phyloP scores from a whole-genome alignment of 1,140 invertebrate species.

The Macrobrachium rosenbergii region DNA sequence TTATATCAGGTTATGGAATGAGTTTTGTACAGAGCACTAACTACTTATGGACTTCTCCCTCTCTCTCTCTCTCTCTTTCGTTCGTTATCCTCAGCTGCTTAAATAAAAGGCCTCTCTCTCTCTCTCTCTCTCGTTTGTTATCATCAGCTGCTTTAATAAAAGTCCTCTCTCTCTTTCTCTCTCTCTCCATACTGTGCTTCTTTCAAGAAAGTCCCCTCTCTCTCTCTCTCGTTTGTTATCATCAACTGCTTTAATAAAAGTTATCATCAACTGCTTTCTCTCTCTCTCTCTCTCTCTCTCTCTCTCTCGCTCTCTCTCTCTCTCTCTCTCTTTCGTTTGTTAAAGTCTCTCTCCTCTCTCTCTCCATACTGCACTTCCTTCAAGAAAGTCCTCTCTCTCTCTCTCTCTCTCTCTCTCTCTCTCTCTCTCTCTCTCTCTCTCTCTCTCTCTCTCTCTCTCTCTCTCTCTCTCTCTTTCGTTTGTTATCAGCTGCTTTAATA shows the following conservation, averaged over 20 bases:
- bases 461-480: no score
- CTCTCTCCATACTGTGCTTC: slow-evolving; percentile 3
- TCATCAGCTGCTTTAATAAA: no score
- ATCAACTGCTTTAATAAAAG: no score
- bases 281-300: slow-evolving; percentile 8
- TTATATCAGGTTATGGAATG: no score
- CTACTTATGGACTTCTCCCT: background rate
- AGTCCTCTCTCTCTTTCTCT: no score
- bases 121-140: slow-evolving; percentile 38
- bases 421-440: slow-evolving; percentile 8
- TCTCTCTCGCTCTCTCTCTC: background rate
- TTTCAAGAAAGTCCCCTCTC: background rate
- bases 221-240: no score
- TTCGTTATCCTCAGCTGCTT: no score
- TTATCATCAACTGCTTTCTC: no score
- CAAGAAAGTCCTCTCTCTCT: background rate
- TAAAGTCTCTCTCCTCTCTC: slow-evolving; percentile 39
- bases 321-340: slow-evolving; percentile 40
- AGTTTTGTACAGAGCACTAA: background rate
- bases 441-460: no score
- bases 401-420: slow-evolving; percentile 7
- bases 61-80: background rate
- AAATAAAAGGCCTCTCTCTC: no score
- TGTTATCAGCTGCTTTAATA: background rate
- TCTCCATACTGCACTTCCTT: slow-evolving; percentile 3